Conservation (phyloP, 1,140 invertebrate species). For the Nilaparvata lugens region DNA sequence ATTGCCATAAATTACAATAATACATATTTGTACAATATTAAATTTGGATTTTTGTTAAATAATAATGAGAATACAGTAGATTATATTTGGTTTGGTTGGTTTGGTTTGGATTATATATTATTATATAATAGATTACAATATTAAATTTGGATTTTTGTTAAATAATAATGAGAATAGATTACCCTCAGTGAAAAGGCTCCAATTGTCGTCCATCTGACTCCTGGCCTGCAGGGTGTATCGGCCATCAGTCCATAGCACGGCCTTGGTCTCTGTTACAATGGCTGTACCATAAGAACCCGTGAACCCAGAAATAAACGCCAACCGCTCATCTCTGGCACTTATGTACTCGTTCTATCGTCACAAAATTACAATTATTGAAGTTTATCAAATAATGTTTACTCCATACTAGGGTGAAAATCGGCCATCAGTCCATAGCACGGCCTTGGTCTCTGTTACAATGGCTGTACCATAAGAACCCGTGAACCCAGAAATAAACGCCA, state of each 20-base stretch:
- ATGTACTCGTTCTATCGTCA: constrained; percentile 81
- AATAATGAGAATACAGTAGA: too few relatives aligned
- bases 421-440: constrained; percentile 93
- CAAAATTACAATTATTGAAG: not conserved
- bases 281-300: constrained; percentile 85
- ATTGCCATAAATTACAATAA: too few relatives aligned
- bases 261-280: constrained; percentile 66
- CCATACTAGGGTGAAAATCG: constrained; percentile 41
- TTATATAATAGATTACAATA: too few relatives aligned
- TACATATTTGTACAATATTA: too few relatives aligned
- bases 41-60: too few relatives aligned
- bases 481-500: constrained; percentile 79
- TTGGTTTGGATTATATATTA: too few relatives aligned
- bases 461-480: constrained; percentile 85
- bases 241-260: constrained; percentile 93
- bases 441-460: constrained; percentile 66
- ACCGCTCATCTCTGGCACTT: constrained; percentile 65
- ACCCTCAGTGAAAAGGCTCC: constrained; percentile 60
- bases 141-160: too few relatives aligned
- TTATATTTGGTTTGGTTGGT: too few relatives aligned
- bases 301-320: constrained; percentile 77
- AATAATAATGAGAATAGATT: too few relatives aligned
- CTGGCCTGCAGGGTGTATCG: constrained; percentile 83
- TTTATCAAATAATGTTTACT: not conserved
- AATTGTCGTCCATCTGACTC: constrained; percentile 47